These are phyloP conservation scores for Aphyosemion australe DNA, from an alignment of 2,113 vertebrate genomes.

Conservation along the genomic window DNA sequence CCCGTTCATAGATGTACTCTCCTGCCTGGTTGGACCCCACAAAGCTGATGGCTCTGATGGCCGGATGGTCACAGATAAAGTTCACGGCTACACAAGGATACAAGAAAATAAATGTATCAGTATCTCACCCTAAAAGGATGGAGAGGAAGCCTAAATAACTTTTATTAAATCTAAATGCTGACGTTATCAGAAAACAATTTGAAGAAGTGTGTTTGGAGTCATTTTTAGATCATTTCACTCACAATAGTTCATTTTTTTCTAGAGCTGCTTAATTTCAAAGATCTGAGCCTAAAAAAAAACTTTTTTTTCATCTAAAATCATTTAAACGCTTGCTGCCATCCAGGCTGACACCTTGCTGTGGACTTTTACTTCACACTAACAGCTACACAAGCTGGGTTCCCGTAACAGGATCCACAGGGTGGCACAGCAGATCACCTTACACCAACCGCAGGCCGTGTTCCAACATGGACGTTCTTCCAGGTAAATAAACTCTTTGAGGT, in stretches of 20 bases:
- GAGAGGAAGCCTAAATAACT: too few species aligned
- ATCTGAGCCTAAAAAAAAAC: too few species aligned
- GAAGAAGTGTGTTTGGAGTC: too few species aligned
- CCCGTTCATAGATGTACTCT: slow-evolving; percentile 95
- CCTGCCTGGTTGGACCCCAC: slow-evolving; percentile 98
- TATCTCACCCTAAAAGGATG: too few species aligned
- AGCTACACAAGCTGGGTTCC: not conserved
- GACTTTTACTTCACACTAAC: not conserved
- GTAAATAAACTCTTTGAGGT: not conserved
- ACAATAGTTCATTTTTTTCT: too few species aligned
- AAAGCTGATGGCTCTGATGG: slow-evolving; percentile 96
- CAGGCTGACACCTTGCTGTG: not conserved
- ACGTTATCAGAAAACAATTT: too few species aligned
- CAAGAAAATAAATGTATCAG: too few species aligned
- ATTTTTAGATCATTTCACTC: too few species aligned
- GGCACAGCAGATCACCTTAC: not conserved
- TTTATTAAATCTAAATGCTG: too few species aligned
- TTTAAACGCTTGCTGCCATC: not conserved
- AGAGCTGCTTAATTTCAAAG: too few species aligned
- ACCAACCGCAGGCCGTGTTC: not conserved
- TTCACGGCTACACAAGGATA: slow-evolving; percentile 88
- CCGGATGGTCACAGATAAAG: slow-evolving; percentile 96
- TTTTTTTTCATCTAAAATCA: not conserved
- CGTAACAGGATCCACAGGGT: not conserved
- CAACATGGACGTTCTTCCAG: not conserved